Conservation (phyloP, 2,797 vertebrate species). For the Borostomias antarcticus region DNA sequence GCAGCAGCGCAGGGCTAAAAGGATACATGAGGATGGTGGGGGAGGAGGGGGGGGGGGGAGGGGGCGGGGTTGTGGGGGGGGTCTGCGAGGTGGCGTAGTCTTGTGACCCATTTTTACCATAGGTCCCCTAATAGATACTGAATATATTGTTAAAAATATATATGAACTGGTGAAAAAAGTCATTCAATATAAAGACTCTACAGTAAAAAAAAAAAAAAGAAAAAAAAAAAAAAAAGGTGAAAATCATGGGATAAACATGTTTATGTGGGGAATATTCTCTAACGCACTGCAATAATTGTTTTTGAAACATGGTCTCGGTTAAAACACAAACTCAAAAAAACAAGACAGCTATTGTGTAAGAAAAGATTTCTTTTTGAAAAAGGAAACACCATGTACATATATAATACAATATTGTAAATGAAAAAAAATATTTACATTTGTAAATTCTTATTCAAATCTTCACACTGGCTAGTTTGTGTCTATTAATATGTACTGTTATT, state of each 20-base stretch:
- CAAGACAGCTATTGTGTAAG: constrained; percentile 87
- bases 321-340: constrained; percentile 84
- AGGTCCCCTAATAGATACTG: constrained; percentile 55
- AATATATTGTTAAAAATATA: constrained; percentile 74
- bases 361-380: constrained; percentile 82
- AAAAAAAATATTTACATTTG: constrained; percentile 89
- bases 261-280: constrained; percentile 71
- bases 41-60: constrained; percentile 49
- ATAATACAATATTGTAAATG: constrained; percentile 87
- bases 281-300: constrained; percentile 77
- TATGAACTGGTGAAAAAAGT: constrained; percentile 77
- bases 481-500: constrained; percentile 88
- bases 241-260: constrained; percentile 58
- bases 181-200: constrained; percentile 69
- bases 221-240: constrained; percentile 29
- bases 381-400: constrained; percentile 90
- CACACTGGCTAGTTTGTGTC: constrained; percentile 85
- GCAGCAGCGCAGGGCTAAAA: constrained; percentile 91
- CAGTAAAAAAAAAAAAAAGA: constrained; percentile 58
- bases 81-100: constrained; percentile 54
- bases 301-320: constrained; percentile 74
- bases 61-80: constrained; percentile 34
- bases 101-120: constrained; percentile 33
- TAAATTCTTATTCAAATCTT: constrained; percentile 78
- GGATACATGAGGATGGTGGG: constrained; percentile 74